These are phyloP conservation scores for Ladona fulva DNA, from an alignment of 1,140 invertebrate species.

Conservation along the genomic window DNA sequence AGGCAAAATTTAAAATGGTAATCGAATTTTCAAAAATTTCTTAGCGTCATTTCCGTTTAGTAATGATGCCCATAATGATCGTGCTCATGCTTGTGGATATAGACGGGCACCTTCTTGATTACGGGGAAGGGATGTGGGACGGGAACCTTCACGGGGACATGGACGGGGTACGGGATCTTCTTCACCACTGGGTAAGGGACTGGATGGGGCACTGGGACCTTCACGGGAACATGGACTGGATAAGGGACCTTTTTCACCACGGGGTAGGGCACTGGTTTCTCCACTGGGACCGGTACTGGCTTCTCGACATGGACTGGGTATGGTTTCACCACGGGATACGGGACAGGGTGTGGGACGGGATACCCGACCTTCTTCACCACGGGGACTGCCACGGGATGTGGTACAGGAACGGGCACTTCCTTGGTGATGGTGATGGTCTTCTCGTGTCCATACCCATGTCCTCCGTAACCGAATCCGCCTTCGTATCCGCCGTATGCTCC, in stretches of 20 bases:
- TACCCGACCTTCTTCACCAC: constrained; percentile 10
- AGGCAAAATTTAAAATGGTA: no score
- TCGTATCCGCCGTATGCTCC: neutral
- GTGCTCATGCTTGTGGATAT: neutral
- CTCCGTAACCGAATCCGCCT: constrained; percentile 6
- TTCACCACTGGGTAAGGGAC: constrained; percentile 23
- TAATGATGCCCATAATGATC: neutral
- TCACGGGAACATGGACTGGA: constrained; percentile 12
- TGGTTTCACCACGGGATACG: constrained; percentile 7
- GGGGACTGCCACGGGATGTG: neutral
- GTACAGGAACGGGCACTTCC: constrained; percentile 1
- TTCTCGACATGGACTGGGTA: neutral
- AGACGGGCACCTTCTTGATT: neutral
- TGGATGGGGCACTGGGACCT: constrained; percentile 17
- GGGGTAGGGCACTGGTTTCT: constrained; percentile 15
- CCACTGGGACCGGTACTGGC: constrained; percentile 11
- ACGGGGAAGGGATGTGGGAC: constrained; percentile 12
- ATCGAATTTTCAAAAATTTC: no score
- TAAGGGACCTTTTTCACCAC: constrained; percentile 22
- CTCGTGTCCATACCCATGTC: neutral
- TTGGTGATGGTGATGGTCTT: constrained; percentile 26
- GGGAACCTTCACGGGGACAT: constrained; percentile 20
- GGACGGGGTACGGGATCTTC: constrained; percentile 16
- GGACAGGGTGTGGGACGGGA: constrained; percentile 8
- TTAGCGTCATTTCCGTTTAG: no score